Evolutionary conservation across 1,140 invertebrate species (phyloP).

Genomic region (Rhyacophila brunnea): DNA sequence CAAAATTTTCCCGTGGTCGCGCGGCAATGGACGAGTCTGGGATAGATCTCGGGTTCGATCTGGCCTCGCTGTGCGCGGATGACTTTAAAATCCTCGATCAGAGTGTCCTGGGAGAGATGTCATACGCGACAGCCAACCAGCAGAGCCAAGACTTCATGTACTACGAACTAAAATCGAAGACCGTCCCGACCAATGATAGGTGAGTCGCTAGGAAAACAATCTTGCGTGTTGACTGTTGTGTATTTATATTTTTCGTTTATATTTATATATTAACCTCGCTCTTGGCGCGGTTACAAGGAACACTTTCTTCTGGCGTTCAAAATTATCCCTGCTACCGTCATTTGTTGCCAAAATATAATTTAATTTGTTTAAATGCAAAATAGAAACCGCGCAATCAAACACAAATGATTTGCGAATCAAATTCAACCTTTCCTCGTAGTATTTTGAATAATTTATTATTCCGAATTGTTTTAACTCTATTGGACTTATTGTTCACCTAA

Average conservation of each 20-base stretch:
- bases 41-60: constrained; percentile 71
- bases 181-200: constrained; percentile 65
- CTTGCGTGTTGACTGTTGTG: constrained; percentile 5
- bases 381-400: too few relatives aligned
- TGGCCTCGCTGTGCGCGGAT: constrained; percentile 60
- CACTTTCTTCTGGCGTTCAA: constrained; percentile 30
- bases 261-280: constrained; percentile 10
- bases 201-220: constrained; percentile 41
- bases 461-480: too few relatives aligned
- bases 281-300: constrained; percentile 26
- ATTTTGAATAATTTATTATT: too few relatives aligned
- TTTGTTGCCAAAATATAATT: constrained; percentile 18
- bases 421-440: too few relatives aligned
- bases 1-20: constrained; percentile 25
- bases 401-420: too few relatives aligned
- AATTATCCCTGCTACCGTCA: constrained; percentile 10
- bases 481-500: too few relatives aligned
- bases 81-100: constrained; percentile 52
- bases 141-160: constrained; percentile 59
- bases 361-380: neutral
- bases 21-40: constrained; percentile 64
- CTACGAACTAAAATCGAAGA: constrained; percentile 66
- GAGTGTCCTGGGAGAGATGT: constrained; percentile 57
- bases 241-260: constrained; percentile 19
- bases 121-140: constrained; percentile 36